A percentile compares a stretch with the other conserved stretches of the same genome.
These are phyloP conservation scores for Caenorhabditis auriculariae DNA, from an alignment of 2,888 invertebrate genomes.

Conservation along the genomic window DNA sequence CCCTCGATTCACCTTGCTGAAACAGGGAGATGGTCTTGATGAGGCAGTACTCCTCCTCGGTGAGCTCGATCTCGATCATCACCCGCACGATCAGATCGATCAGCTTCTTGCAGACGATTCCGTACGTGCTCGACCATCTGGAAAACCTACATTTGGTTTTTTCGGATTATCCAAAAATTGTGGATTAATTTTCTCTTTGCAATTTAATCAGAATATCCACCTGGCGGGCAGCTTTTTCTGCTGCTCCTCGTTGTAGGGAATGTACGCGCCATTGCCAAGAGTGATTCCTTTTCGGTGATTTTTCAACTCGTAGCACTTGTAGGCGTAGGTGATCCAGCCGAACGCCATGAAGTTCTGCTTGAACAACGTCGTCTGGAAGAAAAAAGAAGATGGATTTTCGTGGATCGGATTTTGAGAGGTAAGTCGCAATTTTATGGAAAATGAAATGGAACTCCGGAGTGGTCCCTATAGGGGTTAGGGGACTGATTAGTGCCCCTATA, in stretches of 20 bases:
- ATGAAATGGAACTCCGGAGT: no score
- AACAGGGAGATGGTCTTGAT: constrained; percentile 49
- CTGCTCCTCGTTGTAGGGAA: constrained; percentile 45
- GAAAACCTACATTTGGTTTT: constrained; percentile 1
- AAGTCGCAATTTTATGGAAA: not conserved
- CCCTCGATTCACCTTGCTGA: constrained; percentile 31
- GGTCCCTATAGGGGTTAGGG: no score
- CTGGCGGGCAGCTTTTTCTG: constrained; percentile 29
- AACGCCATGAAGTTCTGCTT: constrained; percentile 54
- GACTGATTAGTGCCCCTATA: no score
- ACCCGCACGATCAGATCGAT: constrained; percentile 45
- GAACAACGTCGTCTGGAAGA: constrained; percentile 44
- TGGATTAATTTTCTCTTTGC: not conserved
- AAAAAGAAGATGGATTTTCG: not conserved
- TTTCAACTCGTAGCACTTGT: constrained; percentile 31
- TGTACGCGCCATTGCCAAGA: constrained; percentile 46
- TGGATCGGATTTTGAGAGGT: no score
- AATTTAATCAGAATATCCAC: constrained; percentile 6
- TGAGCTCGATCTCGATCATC: constrained; percentile 45
- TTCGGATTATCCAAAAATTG: no score
- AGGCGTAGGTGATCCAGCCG: constrained; percentile 51
- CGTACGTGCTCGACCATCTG: constrained; percentile 47
- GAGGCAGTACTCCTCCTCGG: constrained; percentile 44
- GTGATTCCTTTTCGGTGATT: constrained; percentile 35
- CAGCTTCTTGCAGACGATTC: constrained; percentile 41